Percentiles rank a stretch among this genome's conserved stretches.
These are phyloP conservation scores for Leucoptera coffeella DNA, from an alignment of 2,888 invertebrate species.

Conservation along the genomic window DNA sequence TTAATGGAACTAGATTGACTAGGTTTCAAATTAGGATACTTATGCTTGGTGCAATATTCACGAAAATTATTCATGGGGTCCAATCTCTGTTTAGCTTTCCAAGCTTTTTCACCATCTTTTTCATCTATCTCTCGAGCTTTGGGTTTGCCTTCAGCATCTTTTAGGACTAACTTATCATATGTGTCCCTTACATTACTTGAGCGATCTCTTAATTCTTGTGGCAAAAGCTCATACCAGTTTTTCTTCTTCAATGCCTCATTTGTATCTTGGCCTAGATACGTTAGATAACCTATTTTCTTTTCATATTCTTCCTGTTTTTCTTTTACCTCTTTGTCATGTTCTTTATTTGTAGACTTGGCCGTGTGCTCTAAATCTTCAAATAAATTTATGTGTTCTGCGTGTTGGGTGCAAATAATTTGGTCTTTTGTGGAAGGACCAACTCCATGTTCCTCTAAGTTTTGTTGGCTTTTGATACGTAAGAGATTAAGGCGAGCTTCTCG, in stretches of 20 bases:
- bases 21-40: slow-evolving; percentile 3
- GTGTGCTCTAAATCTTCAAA: slow-evolving; percentile 82
- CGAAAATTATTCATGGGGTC: slow-evolving; percentile 74
- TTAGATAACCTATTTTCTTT: slow-evolving; percentile 93
- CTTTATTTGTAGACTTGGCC: slow-evolving; percentile 66
- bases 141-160: slow-evolving; percentile 36
- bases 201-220: slow-evolving; percentile 39
- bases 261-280: slow-evolving; percentile 91
- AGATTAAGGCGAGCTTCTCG: slow-evolving; percentile 75
- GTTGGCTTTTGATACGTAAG: slow-evolving; percentile 60
- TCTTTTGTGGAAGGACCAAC: slow-evolving; percentile 9
- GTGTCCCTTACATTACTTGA: slow-evolving; percentile 30
- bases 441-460: slow-evolving; percentile 27
- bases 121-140: slow-evolving; percentile 21
- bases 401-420: not conserved
- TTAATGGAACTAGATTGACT: not conserved
- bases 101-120: slow-evolving; percentile 55
- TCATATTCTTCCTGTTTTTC: slow-evolving; percentile 94
- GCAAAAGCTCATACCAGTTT: slow-evolving; percentile 83
- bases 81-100: slow-evolving; percentile 59
- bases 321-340: slow-evolving; percentile 84
- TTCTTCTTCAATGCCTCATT: slow-evolving; percentile 77
- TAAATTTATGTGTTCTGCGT: slow-evolving; percentile 66
- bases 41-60: slow-evolving; percentile 24
- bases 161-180: slow-evolving; percentile 36